These are phyloP conservation scores for Polypedilum vanderplanki DNA, from an alignment of 1,140 invertebrate species.

Conservation along the genomic window DNA sequence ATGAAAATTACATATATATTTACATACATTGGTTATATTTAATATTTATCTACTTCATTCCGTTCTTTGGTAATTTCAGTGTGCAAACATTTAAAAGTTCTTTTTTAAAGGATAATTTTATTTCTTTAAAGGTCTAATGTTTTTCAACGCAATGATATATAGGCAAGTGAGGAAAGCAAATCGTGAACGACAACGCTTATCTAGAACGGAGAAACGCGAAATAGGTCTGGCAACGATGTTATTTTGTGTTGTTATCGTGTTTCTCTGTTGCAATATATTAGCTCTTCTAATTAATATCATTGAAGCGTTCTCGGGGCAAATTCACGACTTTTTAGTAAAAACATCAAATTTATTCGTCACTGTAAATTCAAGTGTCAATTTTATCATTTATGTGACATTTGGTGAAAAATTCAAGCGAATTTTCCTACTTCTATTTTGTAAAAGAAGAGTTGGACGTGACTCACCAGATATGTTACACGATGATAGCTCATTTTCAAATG, in stretches of 20 bases:
- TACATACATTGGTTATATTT: constrained; percentile 92
- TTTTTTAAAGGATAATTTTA: too few species aligned
- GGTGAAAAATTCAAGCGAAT: constrained; percentile 92
- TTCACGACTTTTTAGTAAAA: constrained; percentile 71
- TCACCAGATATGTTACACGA: constrained; percentile 68
- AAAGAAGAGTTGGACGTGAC: constrained; percentile 51
- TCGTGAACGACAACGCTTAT: constrained; percentile 69
- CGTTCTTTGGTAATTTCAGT: constrained; percentile 59
- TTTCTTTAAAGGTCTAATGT: constrained; percentile 50
- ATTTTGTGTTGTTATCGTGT: constrained; percentile 86
- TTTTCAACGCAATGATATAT: constrained; percentile 87
- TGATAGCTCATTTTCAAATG: constrained; percentile 71
- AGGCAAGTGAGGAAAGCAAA: constrained; percentile 75
- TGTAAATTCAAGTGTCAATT: constrained; percentile 94
- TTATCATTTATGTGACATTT: constrained; percentile 94
- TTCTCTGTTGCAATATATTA: constrained; percentile 88
- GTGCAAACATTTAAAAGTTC: too few species aligned
- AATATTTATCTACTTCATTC: constrained; percentile 84
- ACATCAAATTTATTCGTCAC: constrained; percentile 88
- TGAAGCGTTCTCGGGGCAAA: constrained; percentile 64
- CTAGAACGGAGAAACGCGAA: constrained; percentile 72
- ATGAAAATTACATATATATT: constrained; percentile 68
- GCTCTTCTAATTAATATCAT: constrained; percentile 83
- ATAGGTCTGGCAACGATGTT: constrained; percentile 90
- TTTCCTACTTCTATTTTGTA: constrained; percentile 81